Conservation (phyloP, 1,140 invertebrate genomes). For the Caenorhabditis brenneri region DNA sequence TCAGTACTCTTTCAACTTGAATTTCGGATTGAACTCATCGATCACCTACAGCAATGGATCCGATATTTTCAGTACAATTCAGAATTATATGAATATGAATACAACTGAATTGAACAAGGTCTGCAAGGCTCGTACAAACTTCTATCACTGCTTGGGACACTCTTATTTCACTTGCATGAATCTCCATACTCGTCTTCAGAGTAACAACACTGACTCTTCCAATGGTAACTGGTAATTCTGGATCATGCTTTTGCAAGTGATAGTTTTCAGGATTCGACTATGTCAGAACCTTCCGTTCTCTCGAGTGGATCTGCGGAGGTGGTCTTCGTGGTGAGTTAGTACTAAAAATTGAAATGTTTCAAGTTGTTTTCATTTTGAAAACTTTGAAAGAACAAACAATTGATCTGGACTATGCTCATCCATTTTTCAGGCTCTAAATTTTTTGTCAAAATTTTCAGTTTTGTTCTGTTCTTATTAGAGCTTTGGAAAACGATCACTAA, state of each 20-base stretch:
- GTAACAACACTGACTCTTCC: background rate
- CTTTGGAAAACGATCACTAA: too few species aligned
- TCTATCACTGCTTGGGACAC: constrained; percentile 46
- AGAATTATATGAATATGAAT: constrained; percentile 13
- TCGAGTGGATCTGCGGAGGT: constrained; percentile 41
- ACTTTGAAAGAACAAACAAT: too few species aligned
- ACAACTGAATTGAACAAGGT: background rate
- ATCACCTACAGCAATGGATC: constrained; percentile 12
- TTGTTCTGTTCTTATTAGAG: too few species aligned
- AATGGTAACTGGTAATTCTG: too few species aligned
- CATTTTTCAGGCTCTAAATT: too few species aligned
- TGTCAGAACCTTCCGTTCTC: constrained; percentile 22
- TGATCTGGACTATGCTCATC: too few species aligned
- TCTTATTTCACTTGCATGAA: constrained; percentile 47
- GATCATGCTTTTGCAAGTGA: too few species aligned
- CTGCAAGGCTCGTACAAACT: constrained; percentile 45
- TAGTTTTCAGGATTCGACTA: constrained; percentile 51
- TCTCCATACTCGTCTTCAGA: constrained; percentile 13
- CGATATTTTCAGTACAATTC: background rate
- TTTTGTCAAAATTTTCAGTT: too few species aligned
- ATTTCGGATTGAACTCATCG: background rate
- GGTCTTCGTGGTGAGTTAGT: constrained; percentile 27
- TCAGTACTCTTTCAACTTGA: constrained; percentile 32
- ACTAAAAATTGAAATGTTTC: too few species aligned
- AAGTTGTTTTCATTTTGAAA: too few species aligned